Evolutionary conservation across 2,113 vertebrate species (phyloP), one percentile per base, ranked within the genome.

Genomic region (Ia io): DNA sequence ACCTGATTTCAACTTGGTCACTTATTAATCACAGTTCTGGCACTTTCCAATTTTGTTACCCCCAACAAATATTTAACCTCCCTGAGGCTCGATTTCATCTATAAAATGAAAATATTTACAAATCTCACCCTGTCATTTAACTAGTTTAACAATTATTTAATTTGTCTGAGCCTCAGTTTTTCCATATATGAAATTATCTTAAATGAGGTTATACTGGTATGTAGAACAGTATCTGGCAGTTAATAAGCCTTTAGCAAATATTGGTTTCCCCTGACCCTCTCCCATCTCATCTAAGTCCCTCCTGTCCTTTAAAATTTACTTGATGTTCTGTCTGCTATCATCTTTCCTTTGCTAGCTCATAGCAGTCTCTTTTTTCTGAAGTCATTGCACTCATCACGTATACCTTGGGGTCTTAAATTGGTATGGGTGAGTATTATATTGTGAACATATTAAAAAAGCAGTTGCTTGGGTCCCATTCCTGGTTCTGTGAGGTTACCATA

Each of bases 41-140:
- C 40, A 67, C 79, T 95, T 92, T 49, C 6, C 25, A 69, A 1
- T 85, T 73, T 70, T 91, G 71, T 88, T 73, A 67, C 37, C 94
- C 77, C 16, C 42, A 6, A 69, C 37, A 84, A 73, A 74, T 79
- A 83, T 67, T 89, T 76, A 63, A 83, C 51, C 11, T 90, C 32
- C 51, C 44, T 14, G 17, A 85, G 25, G 84, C 44, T 59, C 11
- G 51, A 18, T 93, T 87, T 83, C 70, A 77, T 56, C 40, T 51
- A 63, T 59, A 84, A 88, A 84, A 88, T 91, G 70, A 91, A 74
- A 90, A 70, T 70, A 88, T 87, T 37, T 83, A 35, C 20, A 32
- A 87, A 78, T 80, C 79, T n/a, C 40, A 67, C 56, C 92, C 18
- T 86, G 61, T 89, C 51, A 28, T 86, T 82, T 85, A 85, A 85